Base-by-base conservation (phyloP, 1,140 invertebrate genomes). In the Laupala kohalensis region DNA sequence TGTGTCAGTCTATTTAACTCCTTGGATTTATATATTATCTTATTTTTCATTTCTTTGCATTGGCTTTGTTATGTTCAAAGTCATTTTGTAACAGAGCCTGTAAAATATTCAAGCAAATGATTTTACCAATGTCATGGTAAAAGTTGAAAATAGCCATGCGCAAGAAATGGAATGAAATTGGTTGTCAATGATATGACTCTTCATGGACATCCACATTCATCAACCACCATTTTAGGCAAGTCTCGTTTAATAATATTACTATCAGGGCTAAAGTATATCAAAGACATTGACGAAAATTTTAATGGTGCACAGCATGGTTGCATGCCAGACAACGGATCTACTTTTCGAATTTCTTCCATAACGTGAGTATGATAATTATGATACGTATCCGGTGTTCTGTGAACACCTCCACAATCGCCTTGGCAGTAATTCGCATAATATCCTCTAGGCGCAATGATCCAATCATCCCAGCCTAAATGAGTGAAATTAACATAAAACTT, bases 401-500 rank as follows among this genome's bases (percentile, higher is more conserved):
- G 86, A 4, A 85, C 81, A 28, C 87, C 88, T 65, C 85, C 84
- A 80, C 94, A 97, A 76, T 94, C 91, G 66, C 94, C 94, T 76
- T 90, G 87, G 81, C 95, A 97, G 81, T 95, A 96, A 81, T 96
- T 96, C n/a, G 94, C 94, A 80, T 92, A 92, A 82, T 96, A 95
- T 64, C 87, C 88, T 69, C 78, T 79, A 5, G 94, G 94, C 53
- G 92, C 93, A 73, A 96, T 95, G 77, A 97, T 94, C 92, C 93
- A 96, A 83, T 95, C 93, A 79, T 95, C 93, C 94, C 94, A 97
- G 71, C 93, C 93, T 19, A 97, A 85, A 71, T 92, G 88, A 74
- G 89, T 89, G 82, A 97, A 97, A 79, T 88, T 93, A 64, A 97
- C 92, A 83, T 92, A 94, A 81, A 96, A 93, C 25, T 90, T 87